phyloP scores from a whole-genome alignment of 2,113 vertebrate species.

The Toxotes jaculatrix region DNA sequence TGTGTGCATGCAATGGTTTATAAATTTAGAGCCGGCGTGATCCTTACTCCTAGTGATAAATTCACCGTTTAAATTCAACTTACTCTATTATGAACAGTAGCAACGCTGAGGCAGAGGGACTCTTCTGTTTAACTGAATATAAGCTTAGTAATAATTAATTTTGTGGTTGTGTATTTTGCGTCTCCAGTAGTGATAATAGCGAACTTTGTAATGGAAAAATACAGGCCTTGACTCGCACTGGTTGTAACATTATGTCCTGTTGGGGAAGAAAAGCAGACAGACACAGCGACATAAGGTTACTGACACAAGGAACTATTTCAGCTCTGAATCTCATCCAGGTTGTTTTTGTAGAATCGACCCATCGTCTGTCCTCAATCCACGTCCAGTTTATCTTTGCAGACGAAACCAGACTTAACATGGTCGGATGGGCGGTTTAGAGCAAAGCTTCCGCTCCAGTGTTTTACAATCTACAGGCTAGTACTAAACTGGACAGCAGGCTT shows the following conservation, averaged over 20 bases:
- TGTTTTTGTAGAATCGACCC: conserved; percentile 5
- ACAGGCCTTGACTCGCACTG: conserved; percentile 60
- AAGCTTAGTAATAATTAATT: neutral
- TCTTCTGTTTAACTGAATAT: neutral
- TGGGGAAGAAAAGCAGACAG: conserved; percentile 4
- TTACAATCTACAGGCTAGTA: conserved; percentile 31
- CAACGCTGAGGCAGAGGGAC: neutral
- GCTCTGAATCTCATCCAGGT: neutral
- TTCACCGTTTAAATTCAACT: conserved; percentile 42
- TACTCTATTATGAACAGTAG: neutral
- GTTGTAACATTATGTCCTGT: conserved; percentile 23
- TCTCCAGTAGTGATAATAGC: conserved; percentile 19
- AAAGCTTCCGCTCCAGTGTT: conserved; percentile 62
- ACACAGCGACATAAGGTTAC: neutral
- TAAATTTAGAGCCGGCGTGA: conserved; percentile 8
- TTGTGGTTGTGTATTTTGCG: neutral
- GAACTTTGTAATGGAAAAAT: conserved; percentile 73
- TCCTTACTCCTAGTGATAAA: conserved; percentile 5
- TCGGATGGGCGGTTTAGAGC: conserved; percentile 40
- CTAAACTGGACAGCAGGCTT: neutral
- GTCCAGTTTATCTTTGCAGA: conserved; percentile 5
- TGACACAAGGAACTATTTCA: conserved; percentile 19
- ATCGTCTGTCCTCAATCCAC: neutral
- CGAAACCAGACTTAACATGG: conserved; percentile 22
- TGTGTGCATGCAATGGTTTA: conserved; percentile 42